Conservation (phyloP, 2,797 vertebrate species). For the Manis javanica region DNA sequence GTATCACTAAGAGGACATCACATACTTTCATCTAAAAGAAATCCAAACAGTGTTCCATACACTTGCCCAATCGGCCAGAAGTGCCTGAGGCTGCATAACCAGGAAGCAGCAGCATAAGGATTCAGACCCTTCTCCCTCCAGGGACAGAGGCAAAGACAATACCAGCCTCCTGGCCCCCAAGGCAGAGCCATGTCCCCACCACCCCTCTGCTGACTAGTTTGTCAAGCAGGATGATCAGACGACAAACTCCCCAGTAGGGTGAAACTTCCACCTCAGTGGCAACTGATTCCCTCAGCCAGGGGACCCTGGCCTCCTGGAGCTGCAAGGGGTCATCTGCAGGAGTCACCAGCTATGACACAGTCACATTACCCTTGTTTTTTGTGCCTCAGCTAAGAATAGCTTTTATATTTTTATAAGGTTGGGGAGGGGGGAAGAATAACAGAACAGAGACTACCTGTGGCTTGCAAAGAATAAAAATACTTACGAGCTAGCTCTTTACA, state of each 20-base stretch:
- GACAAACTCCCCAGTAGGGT: neutral
- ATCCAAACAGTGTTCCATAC: neutral
- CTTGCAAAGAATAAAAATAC: neutral
- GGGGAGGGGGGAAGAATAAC: neutral
- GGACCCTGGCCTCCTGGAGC: fast-evolving
- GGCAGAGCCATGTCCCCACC: neutral
- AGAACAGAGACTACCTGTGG: neutral
- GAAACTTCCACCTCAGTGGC: neutral
- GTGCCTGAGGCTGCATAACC: neutral
- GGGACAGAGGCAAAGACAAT: neutral
- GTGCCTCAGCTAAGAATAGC: neutral
- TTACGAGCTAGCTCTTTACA: neutral
- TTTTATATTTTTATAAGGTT: neutral
- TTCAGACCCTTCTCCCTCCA: neutral
- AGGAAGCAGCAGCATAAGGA: neutral
- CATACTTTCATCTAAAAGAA: neutral
- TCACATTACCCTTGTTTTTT: neutral
- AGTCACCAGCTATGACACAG: fast-evolving
- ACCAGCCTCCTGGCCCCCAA: neutral
- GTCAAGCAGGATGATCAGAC: neutral
- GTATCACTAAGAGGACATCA: neutral
- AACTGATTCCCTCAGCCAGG: fast-evolving
- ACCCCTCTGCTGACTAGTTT: neutral
- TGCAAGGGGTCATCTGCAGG: neutral
- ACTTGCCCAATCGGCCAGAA: neutral